Evolutionary conservation across 2,113 vertebrate genomes (phyloP).

Genomic region (Coryphaenoides rupestris): DNA sequence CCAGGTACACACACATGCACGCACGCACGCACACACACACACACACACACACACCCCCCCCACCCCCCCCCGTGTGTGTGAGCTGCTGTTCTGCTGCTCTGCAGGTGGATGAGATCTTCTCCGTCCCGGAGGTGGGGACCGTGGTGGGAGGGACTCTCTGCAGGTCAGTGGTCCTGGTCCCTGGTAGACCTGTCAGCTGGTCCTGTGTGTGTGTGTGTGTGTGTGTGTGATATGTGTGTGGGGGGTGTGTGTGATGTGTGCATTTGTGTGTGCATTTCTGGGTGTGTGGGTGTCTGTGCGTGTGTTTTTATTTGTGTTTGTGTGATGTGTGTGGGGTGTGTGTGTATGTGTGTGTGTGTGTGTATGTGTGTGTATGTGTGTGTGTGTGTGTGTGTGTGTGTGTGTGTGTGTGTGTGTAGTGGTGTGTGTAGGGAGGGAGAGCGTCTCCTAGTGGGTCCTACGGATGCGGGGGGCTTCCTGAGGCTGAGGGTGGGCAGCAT

Average conservation of each 20-base stretch:
- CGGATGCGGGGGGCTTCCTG: constrained; percentile 87
- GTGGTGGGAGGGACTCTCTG: constrained; percentile 96
- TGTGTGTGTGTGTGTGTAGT: constrained; percentile 58
- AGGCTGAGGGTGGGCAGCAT: constrained; percentile 91
- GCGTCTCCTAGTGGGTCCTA: constrained; percentile 90
- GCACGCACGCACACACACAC: constrained; percentile 18
- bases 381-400: constrained; percentile 1
- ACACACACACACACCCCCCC: background rate
- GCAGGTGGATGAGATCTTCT: constrained; percentile 97
- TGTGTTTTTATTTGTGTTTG: no score
- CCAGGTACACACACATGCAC: constrained; percentile 72
- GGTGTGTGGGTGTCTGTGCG: no score
- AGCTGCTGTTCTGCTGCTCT: background rate
- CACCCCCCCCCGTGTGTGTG: background rate
- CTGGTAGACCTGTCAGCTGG: no score
- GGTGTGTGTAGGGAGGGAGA: constrained; percentile 95
- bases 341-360: background rate
- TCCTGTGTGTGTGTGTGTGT: no score
- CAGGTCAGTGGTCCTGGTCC: constrained; percentile 86
- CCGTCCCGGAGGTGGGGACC: constrained; percentile 93
- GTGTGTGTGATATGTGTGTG: no score
- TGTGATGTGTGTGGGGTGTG: background rate
- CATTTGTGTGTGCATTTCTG: no score
- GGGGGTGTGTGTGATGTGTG: no score
- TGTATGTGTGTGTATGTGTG: background rate